Conservation (phyloP, 2,113 vertebrate species). For the Turnix velox region DNA sequence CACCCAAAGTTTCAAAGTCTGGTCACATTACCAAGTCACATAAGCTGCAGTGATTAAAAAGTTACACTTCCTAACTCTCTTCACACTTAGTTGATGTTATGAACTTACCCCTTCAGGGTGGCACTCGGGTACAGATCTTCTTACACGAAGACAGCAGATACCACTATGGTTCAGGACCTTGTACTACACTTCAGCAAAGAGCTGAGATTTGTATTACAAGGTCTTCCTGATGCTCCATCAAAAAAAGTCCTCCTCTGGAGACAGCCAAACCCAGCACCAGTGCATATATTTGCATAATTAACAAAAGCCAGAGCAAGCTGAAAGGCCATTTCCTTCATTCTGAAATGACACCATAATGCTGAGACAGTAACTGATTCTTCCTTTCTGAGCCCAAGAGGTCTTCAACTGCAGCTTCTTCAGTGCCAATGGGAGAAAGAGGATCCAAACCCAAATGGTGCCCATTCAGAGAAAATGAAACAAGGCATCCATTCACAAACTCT, state of each 20-base stretch:
- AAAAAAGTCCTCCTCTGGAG: not conserved
- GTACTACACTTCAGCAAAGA: not conserved
- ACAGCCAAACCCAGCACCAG: not conserved
- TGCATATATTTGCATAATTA: not conserved
- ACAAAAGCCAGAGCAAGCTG: not conserved
- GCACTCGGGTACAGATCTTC: not conserved
- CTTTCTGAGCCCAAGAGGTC: not conserved
- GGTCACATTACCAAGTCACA: not conserved
- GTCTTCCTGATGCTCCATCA: not conserved
- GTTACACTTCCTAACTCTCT: rapidly evolving
- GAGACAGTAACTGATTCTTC: not conserved
- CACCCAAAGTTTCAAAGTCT: not conserved
- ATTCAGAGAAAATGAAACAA: conserved; percentile 28
- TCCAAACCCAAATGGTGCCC: conserved; percentile 11
- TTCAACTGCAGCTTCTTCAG: not conserved
- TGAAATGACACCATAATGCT: not conserved
- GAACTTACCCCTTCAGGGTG: not conserved
- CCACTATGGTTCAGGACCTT: not conserved
- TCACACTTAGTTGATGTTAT: not conserved
- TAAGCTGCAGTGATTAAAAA: not conserved
- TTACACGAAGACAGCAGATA: not conserved
- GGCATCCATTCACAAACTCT: not conserved
- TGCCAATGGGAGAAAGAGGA: conserved; percentile 8
- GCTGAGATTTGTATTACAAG: not conserved
- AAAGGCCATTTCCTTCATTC: not conserved